phyloP scores from a whole-genome alignment of 1,140 invertebrate genomes.

The Phymastichus coffea region DNA sequence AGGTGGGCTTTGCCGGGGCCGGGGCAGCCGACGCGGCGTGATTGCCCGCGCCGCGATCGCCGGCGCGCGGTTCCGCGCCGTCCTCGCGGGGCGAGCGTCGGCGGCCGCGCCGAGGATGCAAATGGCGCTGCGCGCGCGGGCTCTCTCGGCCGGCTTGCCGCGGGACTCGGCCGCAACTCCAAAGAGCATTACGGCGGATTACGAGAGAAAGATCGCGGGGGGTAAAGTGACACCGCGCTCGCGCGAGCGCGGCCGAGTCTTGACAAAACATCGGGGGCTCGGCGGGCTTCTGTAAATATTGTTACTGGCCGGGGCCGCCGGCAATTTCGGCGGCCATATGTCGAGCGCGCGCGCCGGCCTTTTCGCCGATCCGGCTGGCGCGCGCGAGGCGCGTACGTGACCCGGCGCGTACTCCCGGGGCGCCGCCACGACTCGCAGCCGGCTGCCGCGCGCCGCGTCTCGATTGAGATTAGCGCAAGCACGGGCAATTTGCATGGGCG shows the following conservation, averaged over 20 bases:
- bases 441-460: no score
- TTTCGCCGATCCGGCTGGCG: conserved; percentile 37
- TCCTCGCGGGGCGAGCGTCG: neutral
- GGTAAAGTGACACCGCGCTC: conserved; percentile 50
- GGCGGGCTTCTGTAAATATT: conserved; percentile 55
- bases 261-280: conserved; percentile 54
- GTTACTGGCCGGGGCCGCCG: conserved; percentile 50
- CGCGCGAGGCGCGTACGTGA: neutral
- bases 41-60: conserved; percentile 38
- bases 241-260: conserved; percentile 46
- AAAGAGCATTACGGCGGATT: conserved; percentile 54
- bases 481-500: no score
- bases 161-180: conserved; percentile 31
- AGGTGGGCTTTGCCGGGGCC: conserved; percentile 25
- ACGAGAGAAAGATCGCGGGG: conserved; percentile 22
- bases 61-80: neutral
- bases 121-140: neutral
- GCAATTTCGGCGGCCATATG: conserved; percentile 56
- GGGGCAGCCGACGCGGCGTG: conserved; percentile 39
- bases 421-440: neutral
- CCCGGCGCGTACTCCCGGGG: conserved; percentile 24
- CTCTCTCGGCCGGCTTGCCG: conserved; percentile 32
- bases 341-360: conserved; percentile 44
- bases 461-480: no score
- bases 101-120: no score